Base-by-base conservation (phyloP, 2,113 vertebrate species). In the human (Homo sapiens) region DNA sequence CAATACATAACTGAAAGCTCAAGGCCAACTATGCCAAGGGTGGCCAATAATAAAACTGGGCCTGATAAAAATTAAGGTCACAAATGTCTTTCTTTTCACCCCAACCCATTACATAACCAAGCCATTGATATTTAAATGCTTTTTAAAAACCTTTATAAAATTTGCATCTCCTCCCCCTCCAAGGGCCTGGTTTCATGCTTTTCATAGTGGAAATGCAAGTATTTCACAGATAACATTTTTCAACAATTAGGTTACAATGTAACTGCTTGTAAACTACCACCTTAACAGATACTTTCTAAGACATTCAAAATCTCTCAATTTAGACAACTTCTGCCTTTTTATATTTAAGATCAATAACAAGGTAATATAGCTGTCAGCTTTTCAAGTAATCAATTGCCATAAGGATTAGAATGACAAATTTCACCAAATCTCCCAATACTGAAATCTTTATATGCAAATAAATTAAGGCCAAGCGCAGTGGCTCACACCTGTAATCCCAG, bases 161-260 rank as follows among this genome's bases (percentile, higher is more conserved):
- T 72, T n/a, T 93, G 48, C 30, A 82, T 35, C 23, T 89, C 87
- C 38, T 92, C 64, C 55, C 22, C 50, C 48, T 75, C 22, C 80
- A 95, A 12, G 72, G n/a, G 32, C 64, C 55, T 80, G 35, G 35
- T 68, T 86, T 92, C 57, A 90, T 78, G 75, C 7, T 91, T 79
- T 83, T 68, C 76, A 76, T 2, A 84, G 13, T 38, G 38, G 43
- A 48, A 84, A 85, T 89, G 70, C 57, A 96, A 85, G 70, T 75
- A 93, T 55, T 95, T 83, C 64, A 94, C 75, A 96, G 27, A 45
- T 73, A 78, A 88, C 22, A 75, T 80, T 93, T 89, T 96, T 86
- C 55, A 90, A 94, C 92, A 73, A 86, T 20, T 75, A 52, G 70
- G 18, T 83, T 85, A 90, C 55, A 83, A 64, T 43, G 2, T 48